Evolutionary conservation across 2,888 invertebrate species (phyloP).

Genomic region (Ochropacha duplaris): DNA sequence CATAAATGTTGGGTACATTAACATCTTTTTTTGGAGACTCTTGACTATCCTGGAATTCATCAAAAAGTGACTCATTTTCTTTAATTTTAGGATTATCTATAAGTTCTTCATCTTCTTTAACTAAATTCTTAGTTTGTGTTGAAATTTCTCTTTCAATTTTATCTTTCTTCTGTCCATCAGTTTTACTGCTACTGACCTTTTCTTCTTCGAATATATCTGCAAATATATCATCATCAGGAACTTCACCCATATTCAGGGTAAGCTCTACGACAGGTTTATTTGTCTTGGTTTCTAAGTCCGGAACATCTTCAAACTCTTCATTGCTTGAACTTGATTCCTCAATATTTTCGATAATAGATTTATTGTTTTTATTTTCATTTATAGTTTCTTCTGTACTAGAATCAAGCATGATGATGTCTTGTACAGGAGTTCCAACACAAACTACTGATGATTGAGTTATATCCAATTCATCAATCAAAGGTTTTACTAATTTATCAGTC

Average conservation of each 20-base stretch:
- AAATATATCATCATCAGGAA: conserved; percentile 84
- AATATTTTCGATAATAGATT: conserved; percentile 13
- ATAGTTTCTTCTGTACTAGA: conserved; percentile 46
- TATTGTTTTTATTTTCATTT: conserved; percentile 3
- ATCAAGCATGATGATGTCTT: conserved; percentile 56
- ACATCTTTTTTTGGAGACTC: not conserved
- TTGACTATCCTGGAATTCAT: not conserved
- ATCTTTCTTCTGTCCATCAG: conserved; percentile 10
- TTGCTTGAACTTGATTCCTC: conserved; percentile 59
- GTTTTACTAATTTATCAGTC: conserved; percentile 16
- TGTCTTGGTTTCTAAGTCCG: conserved; percentile 54
- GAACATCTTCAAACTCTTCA: conserved; percentile 80
- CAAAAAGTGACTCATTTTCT: not conserved
- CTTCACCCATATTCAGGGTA: conserved; percentile 59
- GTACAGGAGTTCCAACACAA: conserved; percentile 44
- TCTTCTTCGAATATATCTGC: conserved; percentile 85
- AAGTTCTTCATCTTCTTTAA: conserved; percentile 21
- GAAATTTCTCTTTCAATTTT: conserved; percentile 8
- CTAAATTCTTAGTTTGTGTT: conserved; percentile 2
- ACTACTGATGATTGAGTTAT: conserved; percentile 54
- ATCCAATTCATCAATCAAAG: conserved; percentile 26
- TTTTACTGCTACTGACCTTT: conserved; percentile 12
- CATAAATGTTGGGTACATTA: not conserved
- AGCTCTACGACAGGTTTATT: conserved; percentile 73
- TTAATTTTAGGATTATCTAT: not conserved